Conservation (phyloP, 2,888 invertebrate genomes). For the Coelogynopora nodosa region DNA sequence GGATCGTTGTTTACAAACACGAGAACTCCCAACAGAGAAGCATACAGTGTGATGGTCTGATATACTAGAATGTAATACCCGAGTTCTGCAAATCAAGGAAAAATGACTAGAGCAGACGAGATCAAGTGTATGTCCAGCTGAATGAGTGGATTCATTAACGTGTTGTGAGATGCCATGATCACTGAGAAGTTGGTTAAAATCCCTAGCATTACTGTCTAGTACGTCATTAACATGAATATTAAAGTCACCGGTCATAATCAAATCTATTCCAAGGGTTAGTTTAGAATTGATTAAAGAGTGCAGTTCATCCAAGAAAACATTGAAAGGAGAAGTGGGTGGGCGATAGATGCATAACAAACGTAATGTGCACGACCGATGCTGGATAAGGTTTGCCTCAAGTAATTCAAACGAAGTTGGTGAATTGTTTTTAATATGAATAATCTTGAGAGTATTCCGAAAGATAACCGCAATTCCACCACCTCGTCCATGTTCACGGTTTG, state of each 20-base stretch:
- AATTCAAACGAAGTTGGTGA: not conserved
- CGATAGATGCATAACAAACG: slow-evolving; percentile 20
- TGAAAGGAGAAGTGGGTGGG: not conserved
- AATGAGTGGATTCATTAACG: not conserved
- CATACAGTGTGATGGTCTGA: slow-evolving; percentile 17
- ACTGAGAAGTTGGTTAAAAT: not conserved
- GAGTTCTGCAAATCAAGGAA: not conserved
- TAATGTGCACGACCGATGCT: not conserved
- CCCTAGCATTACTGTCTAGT: not conserved
- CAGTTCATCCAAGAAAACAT: slow-evolving; percentile 1
- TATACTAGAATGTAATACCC: not conserved
- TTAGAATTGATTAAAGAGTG: slow-evolving; percentile 2
- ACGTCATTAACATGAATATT: not conserved
- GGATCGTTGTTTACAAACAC: not conserved
- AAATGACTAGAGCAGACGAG: not conserved
- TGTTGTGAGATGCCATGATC: slow-evolving; percentile 5
- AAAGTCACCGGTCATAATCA: not conserved
- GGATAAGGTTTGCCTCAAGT: not conserved
- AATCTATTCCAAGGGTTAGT: not conserved
- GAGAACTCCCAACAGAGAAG: not conserved
- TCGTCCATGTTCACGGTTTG: not conserved
- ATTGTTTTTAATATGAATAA: slow-evolving; percentile 11
- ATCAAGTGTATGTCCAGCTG: not conserved
- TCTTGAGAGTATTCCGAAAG: not conserved
- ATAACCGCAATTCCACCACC: not conserved